These are phyloP conservation scores for Phalanger gymnotis DNA, from an alignment of 2,797 vertebrate genomes.

Conservation along the genomic window DNA sequence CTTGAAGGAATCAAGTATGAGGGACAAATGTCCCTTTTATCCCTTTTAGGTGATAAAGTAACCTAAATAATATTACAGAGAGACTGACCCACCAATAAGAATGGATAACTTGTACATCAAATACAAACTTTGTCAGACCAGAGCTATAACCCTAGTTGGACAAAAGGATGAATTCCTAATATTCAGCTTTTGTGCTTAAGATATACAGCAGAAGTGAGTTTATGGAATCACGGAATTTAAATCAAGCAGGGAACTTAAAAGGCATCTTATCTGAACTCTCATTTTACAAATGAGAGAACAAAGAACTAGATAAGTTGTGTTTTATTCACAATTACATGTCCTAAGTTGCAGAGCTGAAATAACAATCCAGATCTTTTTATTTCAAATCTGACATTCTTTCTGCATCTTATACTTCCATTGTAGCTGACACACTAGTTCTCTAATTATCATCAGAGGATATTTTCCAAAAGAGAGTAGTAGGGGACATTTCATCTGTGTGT, in stretches of 20 bases:
- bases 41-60: background rate
- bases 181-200: background rate
- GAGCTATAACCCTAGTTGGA: background rate
- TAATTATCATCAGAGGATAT: background rate
- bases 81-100: background rate
- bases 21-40: background rate
- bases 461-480: background rate
- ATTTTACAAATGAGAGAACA: background rate
- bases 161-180: background rate
- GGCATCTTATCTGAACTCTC: background rate
- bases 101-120: background rate
- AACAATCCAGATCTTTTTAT: background rate
- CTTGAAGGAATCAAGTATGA: too few relatives aligned
- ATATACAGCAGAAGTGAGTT: background rate
- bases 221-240: background rate
- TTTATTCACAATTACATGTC: background rate
- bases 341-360: background rate
- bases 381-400: background rate
- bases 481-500: background rate
- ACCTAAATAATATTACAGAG: background rate
- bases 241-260: background rate
- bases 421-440: background rate
- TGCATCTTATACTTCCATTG: background rate
- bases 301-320: background rate
- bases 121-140: background rate